A percentile compares a stretch with the other conserved stretches of the same genome.
Evolutionary conservation across 2,113 vertebrate species (phyloP).

Genomic region (Platichthys flesus): DNA sequence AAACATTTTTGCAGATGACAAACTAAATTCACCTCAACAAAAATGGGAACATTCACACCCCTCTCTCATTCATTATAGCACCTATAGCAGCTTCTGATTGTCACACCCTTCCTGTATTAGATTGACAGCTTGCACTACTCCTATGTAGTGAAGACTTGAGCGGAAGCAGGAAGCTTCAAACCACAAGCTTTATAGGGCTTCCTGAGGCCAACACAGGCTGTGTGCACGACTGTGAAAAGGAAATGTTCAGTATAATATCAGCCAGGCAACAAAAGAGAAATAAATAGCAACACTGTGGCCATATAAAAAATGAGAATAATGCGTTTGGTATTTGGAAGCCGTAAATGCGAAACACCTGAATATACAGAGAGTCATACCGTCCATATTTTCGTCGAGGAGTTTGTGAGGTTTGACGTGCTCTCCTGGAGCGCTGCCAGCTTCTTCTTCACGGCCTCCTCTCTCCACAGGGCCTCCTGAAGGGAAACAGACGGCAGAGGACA

Average conservation of each 20-base stretch:
- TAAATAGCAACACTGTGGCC: not conserved
- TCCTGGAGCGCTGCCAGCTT: slow-evolving; percentile 78
- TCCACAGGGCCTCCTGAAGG: slow-evolving; percentile 80
- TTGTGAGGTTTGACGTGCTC: slow-evolving; percentile 64
- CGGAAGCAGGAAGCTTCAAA: slow-evolving; percentile 75
- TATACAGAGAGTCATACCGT: slow-evolving; percentile 64
- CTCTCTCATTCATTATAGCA: slow-evolving; percentile 32
- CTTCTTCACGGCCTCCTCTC: slow-evolving; percentile 79
- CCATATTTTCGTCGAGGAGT: slow-evolving; percentile 76
- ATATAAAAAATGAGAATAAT: not conserved
- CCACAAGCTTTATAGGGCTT: slow-evolving; percentile 69
- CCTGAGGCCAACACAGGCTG: slow-evolving; percentile 34
- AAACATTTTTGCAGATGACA: slow-evolving; percentile 31
- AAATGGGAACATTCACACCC: not conserved
- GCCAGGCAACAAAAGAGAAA: not conserved
- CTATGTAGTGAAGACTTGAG: slow-evolving; percentile 33
- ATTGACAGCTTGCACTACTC: slow-evolving; percentile 48
- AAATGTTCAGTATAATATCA: not conserved
- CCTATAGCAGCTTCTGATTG: slow-evolving; percentile 10
- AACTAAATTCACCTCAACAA: not conserved
- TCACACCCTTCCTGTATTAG: slow-evolving; percentile 63
- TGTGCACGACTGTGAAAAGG: not conserved
- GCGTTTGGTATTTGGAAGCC: slow-evolving; percentile 6
- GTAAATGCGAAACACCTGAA: too few species aligned
- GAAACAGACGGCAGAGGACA: slow-evolving; percentile 9